These are phyloP conservation scores for Propsilocerus akamusi DNA, from an alignment of 1,140 invertebrate genomes.

Conservation along the genomic window DNA sequence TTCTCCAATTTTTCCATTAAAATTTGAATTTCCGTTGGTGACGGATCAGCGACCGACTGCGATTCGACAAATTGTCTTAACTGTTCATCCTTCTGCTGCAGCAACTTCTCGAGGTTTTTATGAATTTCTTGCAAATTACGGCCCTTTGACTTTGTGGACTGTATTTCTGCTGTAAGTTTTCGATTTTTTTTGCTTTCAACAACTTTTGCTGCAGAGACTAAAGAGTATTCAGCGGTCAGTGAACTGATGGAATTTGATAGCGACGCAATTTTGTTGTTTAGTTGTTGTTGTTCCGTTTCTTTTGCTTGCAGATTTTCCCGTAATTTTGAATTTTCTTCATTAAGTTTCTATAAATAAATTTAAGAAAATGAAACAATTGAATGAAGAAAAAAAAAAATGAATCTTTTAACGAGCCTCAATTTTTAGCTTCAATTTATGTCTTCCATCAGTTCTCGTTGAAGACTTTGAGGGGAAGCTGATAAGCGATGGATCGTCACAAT, in stretches of 20 bases:
- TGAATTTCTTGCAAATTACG: conserved; percentile 26
- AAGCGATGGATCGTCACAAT: neutral
- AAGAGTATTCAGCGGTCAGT: neutral
- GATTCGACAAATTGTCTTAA: conserved; percentile 17
- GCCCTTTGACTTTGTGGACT: conserved; percentile 25
- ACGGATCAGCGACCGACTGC: conserved; percentile 16
- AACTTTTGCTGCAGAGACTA: conserved; percentile 22
- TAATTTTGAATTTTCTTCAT: neutral
- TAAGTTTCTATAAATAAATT: neutral
- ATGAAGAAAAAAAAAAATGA: neutral
- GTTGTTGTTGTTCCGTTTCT: neutral
- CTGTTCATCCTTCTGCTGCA: conserved; percentile 22
- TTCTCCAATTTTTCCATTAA: conserved; percentile 35
- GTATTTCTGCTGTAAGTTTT: conserved; percentile 29
- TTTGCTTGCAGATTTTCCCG: neutral
- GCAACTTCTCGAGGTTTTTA: conserved; percentile 21
- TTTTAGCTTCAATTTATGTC: neutral
- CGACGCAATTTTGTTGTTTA: neutral
- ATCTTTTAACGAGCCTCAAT: neutral
- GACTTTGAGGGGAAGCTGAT: neutral
- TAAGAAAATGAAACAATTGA: neutral
- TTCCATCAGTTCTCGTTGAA: neutral
- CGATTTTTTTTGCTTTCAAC: conserved; percentile 35
- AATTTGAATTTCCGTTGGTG: conserved; percentile 30
- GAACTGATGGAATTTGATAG: neutral